These are phyloP conservation scores for Isaurus tuberculatus DNA, from an alignment of 92 coral and sea anemone genomes.

Conservation along the genomic window DNA sequence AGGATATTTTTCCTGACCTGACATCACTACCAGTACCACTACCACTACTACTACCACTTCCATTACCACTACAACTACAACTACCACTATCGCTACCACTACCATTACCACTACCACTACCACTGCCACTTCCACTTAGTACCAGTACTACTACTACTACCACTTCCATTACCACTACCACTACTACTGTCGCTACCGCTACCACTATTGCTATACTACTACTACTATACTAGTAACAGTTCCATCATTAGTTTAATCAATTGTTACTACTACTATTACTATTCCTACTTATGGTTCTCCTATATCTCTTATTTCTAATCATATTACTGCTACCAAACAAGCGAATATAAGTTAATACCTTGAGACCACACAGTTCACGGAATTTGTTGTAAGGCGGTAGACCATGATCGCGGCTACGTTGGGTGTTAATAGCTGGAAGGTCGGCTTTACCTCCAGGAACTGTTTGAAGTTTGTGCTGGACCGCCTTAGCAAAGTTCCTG, in stretches of 20 bases:
- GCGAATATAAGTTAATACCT: neutral
- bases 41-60: neutral
- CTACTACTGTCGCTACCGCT: neutral
- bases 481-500: conserved; percentile 27
- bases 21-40: no score
- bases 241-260: neutral
- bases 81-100: neutral
- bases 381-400: conserved; percentile 29
- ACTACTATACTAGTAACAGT: neutral
- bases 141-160: neutral
- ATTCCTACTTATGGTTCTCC: no score
- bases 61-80: neutral
- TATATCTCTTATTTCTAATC: no score
- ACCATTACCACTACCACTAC: neutral
- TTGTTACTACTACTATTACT: neutral
- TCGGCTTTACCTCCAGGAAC: conserved; percentile 40
- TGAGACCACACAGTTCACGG: conserved; percentile 36
- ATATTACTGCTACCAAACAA: no score
- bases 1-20: no score
- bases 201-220: neutral
- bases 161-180: neutral
- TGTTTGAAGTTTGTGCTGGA: conserved; percentile 27
- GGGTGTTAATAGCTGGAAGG: conserved; percentile 35
- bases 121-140: neutral
- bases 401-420: conserved; percentile 42